Evolutionary conservation across 2,888 invertebrate species (phyloP).

Genomic region (Scelioninae gen. 1): DNA sequence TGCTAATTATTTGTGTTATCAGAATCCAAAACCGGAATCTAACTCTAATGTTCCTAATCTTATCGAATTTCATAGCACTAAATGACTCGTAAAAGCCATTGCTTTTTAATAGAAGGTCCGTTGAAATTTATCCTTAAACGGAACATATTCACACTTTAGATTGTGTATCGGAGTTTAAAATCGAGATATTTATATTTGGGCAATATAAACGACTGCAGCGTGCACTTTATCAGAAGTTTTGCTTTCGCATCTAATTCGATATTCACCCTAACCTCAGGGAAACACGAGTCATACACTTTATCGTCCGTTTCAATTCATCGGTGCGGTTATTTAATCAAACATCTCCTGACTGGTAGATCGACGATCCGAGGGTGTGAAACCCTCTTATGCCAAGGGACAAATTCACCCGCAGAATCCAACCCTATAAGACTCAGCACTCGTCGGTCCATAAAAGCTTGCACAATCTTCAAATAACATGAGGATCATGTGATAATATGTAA

Average conservation of each 20-base stretch:
- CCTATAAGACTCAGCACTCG: slow-evolving; percentile 71
- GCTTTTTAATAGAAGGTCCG: slow-evolving; percentile 15
- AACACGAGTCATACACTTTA: slow-evolving; percentile 83
- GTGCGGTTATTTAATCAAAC: slow-evolving; percentile 84
- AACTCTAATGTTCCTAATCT: slow-evolving; percentile 27
- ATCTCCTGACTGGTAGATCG: slow-evolving; percentile 75
- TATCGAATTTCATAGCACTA: slow-evolving; percentile 32
- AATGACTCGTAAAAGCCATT: slow-evolving; percentile 51
- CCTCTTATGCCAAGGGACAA: slow-evolving; percentile 67
- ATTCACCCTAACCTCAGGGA: slow-evolving; percentile 72
- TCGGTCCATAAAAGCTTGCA: slow-evolving; percentile 66
- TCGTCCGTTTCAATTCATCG: slow-evolving; percentile 83
- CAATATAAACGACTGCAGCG: slow-evolving; percentile 10
- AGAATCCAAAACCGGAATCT: slow-evolving; percentile 7
- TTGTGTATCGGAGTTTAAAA: slow-evolving; percentile 32
- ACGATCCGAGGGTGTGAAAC: slow-evolving; percentile 75
- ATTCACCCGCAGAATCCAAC: slow-evolving; percentile 79
- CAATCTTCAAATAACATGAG: slow-evolving; percentile 75
- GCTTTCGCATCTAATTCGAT: slow-evolving; percentile 62
- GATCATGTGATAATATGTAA: slow-evolving; percentile 70
- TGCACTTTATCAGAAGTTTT: slow-evolving; percentile 37
- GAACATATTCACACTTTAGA: slow-evolving; percentile 26
- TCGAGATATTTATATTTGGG: slow-evolving; percentile 7
- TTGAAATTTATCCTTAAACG: slow-evolving; percentile 7
- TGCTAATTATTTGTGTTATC: slow-evolving; percentile 34